These are phyloP conservation scores for Hydrozoanthus tunicans DNA, from an alignment of 64 coral and sea anemone species.

Conservation along the genomic window DNA sequence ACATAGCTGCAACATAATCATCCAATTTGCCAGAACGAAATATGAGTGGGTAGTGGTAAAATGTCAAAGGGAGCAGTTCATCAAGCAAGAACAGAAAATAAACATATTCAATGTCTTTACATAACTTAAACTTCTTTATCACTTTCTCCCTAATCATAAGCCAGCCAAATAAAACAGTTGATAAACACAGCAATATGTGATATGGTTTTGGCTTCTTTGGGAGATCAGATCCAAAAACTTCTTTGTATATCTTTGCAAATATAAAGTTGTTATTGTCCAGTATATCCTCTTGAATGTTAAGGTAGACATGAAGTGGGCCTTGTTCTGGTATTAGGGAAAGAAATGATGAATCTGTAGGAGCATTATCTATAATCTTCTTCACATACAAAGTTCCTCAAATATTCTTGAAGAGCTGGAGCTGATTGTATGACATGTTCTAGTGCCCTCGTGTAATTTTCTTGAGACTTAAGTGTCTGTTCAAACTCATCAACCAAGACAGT, in stretches of 20 bases:
- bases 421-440: conserved; percentile 17
- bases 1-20: conserved; percentile 7
- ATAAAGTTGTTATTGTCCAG: conserved; percentile 45
- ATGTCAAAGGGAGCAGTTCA: conserved; percentile 20
- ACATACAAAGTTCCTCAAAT: not conserved
- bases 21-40: conserved; percentile 32
- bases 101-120: conserved; percentile 55
- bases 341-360: not conserved
- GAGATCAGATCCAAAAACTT: conserved; percentile 34
- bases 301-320: conserved; percentile 66
- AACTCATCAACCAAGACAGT: conserved; percentile 52
- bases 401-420: conserved; percentile 9
- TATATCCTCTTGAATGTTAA: conserved; percentile 51
- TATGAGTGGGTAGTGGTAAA: conserved; percentile 39
- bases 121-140: conserved; percentile 43
- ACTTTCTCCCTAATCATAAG: conserved; percentile 14
- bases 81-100: conserved; percentile 21
- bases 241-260: conserved; percentile 40
- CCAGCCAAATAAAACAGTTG: conserved; percentile 42
- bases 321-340: conserved; percentile 60
- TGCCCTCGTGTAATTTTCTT: conserved; percentile 10
- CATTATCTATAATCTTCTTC: conserved; percentile 57
- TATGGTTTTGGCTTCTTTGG: conserved; percentile 54
- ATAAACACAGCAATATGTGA: not conserved
- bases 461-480: no score